Base-by-base conservation (phyloP, 1,140 invertebrate species). In the Eumeta japonica region DNA sequence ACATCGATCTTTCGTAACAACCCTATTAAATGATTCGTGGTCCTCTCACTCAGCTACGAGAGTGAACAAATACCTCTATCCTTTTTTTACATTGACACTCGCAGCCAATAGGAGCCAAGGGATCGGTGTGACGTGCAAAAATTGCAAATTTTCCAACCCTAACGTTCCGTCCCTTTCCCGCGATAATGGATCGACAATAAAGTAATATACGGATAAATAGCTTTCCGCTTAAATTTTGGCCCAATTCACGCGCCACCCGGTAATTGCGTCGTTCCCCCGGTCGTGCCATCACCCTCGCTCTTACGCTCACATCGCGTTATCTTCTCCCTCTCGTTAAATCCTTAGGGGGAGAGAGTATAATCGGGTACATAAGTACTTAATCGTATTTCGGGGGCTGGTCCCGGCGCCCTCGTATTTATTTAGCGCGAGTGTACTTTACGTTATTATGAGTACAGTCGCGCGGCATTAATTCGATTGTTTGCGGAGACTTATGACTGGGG, bases 161-260 rank as follows among this genome's bases (percentile, higher is more conserved):
- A 67, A 62, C 65, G 65, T 67, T 27, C 51, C 41, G 27, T 65
- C 62, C 39, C 53, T 41, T 37, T 63, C 50, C 38, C 63, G 34
- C 61, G 36, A 46, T 68, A 72, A 72, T 72, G 60, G 67, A 53
- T 60, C 62, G 43, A 61, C 65, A 63, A 72, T 73, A 73, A 73
- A 73, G 65, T 73, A 73, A 73, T 73, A 64, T 55, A 62, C 55
- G 52, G 62, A 70, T 65, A 70, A 70, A 70, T 65, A 65, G 63
- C 62, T 65, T 63, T 70, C 61, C 65, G 60, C 58, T 70, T 70
- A 68, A 73, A 73, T 63, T 72, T 66, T 59, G 61, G 52, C 57
- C 62, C 62, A 62, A 62, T 70, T 66, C 59, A 55, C 55, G 52
- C 56, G 46, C 50, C 52, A 55, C 59, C 59, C 61, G 58, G 50